Conservation (phyloP, 53 echinoderm and acorn worm genomes). For the Astropecten irregularis region DNA sequence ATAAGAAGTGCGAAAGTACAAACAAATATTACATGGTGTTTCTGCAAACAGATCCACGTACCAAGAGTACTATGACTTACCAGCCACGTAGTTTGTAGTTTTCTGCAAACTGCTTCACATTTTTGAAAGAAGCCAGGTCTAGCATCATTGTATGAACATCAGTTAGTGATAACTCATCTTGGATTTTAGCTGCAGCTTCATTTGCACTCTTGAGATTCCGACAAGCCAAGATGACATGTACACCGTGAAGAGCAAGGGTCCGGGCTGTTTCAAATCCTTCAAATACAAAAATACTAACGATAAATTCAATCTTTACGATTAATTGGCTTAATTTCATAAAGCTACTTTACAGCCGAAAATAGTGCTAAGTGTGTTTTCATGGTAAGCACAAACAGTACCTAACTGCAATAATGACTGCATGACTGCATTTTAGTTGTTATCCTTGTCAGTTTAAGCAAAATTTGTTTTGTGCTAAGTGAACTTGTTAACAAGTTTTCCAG, state of each 20-base stretch:
- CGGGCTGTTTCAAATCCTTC: slow-evolving; percentile 91
- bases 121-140: slow-evolving; percentile 91
- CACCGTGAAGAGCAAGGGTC: slow-evolving; percentile 88
- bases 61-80: slow-evolving; percentile 44
- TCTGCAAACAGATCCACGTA: too few relatives aligned
- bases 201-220: slow-evolving; percentile 83
- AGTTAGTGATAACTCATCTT: slow-evolving; percentile 71
- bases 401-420: too few relatives aligned
- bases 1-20: too few relatives aligned
- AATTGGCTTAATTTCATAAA: not conserved
- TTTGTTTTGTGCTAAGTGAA: too few relatives aligned
- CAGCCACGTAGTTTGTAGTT: slow-evolving; percentile 85
- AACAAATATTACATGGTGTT: too few relatives aligned
- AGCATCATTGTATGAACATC: slow-evolving; percentile 83
- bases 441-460: too few relatives aligned
- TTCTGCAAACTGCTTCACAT: slow-evolving; percentile 86
- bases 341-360: not conserved
- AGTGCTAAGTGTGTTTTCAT: not conserved
- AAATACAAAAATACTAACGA: not conserved
- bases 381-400: not conserved
- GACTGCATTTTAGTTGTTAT: too few relatives aligned
- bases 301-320: not conserved
- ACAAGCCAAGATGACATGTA: slow-evolving; percentile 89
- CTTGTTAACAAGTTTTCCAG: too few relatives aligned
- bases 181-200: slow-evolving; percentile 77